Conservation (phyloP, 2,888 invertebrate species). For the Lepeophtheirus nordmannii region DNA sequence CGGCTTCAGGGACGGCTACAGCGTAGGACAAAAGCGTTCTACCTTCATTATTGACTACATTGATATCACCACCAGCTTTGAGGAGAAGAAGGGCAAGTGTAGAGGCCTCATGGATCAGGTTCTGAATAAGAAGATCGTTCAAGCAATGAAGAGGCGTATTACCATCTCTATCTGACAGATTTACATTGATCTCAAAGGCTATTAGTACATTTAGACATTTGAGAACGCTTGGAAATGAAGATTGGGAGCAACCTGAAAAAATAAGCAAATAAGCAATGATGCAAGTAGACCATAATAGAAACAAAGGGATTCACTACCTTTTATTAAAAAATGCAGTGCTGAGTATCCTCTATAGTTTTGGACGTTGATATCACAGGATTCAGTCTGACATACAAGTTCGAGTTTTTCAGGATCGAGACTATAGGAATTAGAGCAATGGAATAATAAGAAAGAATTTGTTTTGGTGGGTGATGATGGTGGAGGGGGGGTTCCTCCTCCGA, state of each 20-base stretch:
- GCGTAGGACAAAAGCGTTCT: slow-evolving; percentile 27
- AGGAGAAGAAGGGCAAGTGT: slow-evolving; percentile 25
- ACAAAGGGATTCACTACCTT: not conserved
- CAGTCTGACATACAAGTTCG: slow-evolving; percentile 6
- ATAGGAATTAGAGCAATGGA: not conserved
- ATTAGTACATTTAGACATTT: not conserved
- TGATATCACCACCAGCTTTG: slow-evolving; percentile 26
- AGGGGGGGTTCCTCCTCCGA: not conserved
- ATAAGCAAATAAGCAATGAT: not conserved
- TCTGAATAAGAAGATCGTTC: not conserved
- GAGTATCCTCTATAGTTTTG: slow-evolving; percentile 15
- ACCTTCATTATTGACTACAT: slow-evolving; percentile 27
- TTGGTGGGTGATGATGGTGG: not conserved
- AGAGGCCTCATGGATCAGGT: not conserved
- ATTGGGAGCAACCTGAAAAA: not conserved
- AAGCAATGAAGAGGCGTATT: not conserved
- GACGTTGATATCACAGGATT: slow-evolving; percentile 21
- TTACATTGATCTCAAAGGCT: not conserved
- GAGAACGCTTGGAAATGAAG: slow-evolving; percentile 2
- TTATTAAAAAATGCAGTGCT: slow-evolving; percentile 8
- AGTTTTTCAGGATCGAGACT: not conserved
- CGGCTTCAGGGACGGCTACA: slow-evolving; percentile 27
- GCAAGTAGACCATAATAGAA: too few relatives aligned
- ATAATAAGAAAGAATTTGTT: not conserved
- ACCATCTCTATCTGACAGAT: not conserved